Base-by-base conservation (phyloP, 2,888 invertebrate species). In the Epirrhoe alternata region DNA sequence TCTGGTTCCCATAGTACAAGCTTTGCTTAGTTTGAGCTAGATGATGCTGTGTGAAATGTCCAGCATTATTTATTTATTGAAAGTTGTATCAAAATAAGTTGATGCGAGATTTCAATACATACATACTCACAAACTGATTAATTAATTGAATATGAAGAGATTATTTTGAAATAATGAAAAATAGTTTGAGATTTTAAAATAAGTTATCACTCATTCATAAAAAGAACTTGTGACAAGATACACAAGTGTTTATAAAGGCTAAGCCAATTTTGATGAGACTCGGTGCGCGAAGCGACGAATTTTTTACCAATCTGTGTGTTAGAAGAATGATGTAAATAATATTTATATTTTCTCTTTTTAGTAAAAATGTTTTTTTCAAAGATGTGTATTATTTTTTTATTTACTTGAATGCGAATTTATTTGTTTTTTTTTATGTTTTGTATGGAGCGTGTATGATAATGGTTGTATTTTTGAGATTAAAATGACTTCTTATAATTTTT, bases 251-350 rank as follows among this genome's bases (percentile, higher is more conserved):
- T 72, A 70, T 69, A 68, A 69, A 68, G 58, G 62, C 66, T 74
- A 63, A 53, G 61, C 55, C 64, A 35, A 47, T 54, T 67, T 64
- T 61, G 63, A 67, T 63, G 53, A 33, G 51, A 60, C 35, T 53
- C 30, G 55, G 74, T 74, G 71, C 73, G 72, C 42, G 51, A 47
- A 59, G 61, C 70, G 67, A 42, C 42, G 33, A 30, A 42, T 72
- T 79, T 78, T 78, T 75, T 77, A 80, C 77, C 76, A 76, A 70
- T 74, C 61, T 74, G 74, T 68, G 73, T 70, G 71, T 62, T 66
- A 71, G 68, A 71, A 72, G 69, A 75, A 74, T 73, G 77, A 76
- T 86, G 86, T 86, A 87, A 77, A 86, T 85, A 86, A 80, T 84
- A 83, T 83, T 82, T 86, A 83, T 85, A 84, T 81, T 77, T 60